Conservation (phyloP, 2,888 invertebrate species). For the Acronicta alni region DNA sequence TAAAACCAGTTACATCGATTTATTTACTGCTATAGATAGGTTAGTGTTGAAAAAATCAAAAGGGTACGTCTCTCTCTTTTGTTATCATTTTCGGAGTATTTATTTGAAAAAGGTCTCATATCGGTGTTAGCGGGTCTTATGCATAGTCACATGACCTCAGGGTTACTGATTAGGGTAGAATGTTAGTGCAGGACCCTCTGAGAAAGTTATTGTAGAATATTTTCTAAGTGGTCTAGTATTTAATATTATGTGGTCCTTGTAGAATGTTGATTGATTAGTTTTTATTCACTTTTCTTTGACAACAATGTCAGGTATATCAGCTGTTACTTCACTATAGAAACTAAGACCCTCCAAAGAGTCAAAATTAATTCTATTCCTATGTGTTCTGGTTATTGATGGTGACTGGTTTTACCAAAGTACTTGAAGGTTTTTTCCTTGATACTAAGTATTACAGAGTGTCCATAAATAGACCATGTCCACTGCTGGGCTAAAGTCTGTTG, state of each 20-base stretch:
- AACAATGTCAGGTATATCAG: slow-evolving; percentile 11
- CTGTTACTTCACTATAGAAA: slow-evolving; percentile 22
- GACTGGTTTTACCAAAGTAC: too few species aligned
- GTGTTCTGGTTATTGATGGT: too few species aligned
- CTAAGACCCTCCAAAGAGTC: too few species aligned
- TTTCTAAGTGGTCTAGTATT: not conserved
- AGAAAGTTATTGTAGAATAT: slow-evolving; percentile 24
- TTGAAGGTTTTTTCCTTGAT: too few species aligned
- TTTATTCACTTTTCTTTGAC: not conserved
- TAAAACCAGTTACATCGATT: slow-evolving; percentile 71
- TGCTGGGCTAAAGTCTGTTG: too few species aligned
- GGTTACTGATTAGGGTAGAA: slow-evolving; percentile 36
- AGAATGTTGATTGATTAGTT: slow-evolving; percentile 1
- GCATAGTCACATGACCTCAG: slow-evolving; percentile 48
- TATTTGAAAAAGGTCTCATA: slow-evolving; percentile 15
- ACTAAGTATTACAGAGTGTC: too few species aligned
- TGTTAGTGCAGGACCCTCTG: slow-evolving; percentile 22
- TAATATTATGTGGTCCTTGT: slow-evolving; percentile 1
- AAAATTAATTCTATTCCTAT: too few species aligned
- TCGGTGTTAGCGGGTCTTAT: slow-evolving; percentile 9
- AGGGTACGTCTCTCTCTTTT: slow-evolving; percentile 33
- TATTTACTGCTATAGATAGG: slow-evolving; percentile 68
- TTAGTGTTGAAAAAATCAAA: slow-evolving; percentile 57
- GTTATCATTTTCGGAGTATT: slow-evolving; percentile 30
- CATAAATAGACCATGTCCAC: too few species aligned